Percentiles rank a stretch among this genome's conserved stretches.
Evolutionary conservation across 2,888 invertebrate genomes (phyloP).

Genomic region (Micropterix aruncella): DNA sequence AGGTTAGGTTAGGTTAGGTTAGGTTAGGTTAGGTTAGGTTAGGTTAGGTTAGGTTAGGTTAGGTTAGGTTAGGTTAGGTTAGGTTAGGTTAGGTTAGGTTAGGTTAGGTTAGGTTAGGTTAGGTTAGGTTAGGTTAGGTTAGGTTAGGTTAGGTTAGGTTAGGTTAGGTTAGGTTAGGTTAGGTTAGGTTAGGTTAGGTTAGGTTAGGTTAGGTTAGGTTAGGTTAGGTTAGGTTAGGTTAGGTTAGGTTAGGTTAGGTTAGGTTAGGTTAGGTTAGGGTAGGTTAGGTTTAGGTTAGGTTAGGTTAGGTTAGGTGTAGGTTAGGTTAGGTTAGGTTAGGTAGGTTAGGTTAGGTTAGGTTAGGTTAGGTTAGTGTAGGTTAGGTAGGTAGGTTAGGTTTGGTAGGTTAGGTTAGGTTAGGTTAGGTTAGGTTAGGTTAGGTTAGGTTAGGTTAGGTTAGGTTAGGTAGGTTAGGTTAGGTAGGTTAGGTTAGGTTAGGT

Average conservation of each 20-base stretch:
- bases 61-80: conserved; percentile 7
- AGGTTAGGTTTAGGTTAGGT: no score
- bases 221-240: conserved; percentile 1
- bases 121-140: conserved; percentile 4
- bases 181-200: conserved; percentile 6
- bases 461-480: no score
- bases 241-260: conserved; percentile 4
- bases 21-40: conserved; percentile 5
- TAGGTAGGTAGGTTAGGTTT: no score
- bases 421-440: conserved; percentile 4
- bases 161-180: conserved; percentile 6
- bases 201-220: conserved; percentile 4
- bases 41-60: conserved; percentile 5
- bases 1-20: conserved; percentile 6
- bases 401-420: no score
- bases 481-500: no score
- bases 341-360: no score
- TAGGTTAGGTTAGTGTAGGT: no score
- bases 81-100: conserved; percentile 7
- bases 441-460: conserved; percentile 4
- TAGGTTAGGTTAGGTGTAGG: no score
- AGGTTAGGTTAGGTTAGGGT: conserved; percentile 1
- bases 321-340: no score
- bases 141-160: conserved; percentile 5
- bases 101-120: conserved; percentile 6